Percentiles rank a stretch among this genome's conserved stretches.
Evolutionary conservation across 2,797 vertebrate species (phyloP).

Genomic region (Rhynchotus rufescens): DNA sequence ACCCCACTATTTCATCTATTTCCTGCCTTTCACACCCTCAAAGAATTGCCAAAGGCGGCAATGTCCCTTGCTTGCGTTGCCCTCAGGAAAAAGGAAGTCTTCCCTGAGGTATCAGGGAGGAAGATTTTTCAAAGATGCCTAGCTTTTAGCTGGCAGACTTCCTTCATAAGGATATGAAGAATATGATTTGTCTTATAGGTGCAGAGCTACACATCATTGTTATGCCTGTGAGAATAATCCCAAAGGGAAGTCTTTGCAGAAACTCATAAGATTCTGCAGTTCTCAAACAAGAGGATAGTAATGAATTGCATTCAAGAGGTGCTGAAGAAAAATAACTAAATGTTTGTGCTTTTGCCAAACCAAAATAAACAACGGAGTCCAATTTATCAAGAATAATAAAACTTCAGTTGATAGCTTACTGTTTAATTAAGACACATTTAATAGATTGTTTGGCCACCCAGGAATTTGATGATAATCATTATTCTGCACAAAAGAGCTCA

Average conservation of each 20-base stretch:
- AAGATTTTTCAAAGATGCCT: neutral
- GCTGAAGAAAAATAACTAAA: neutral
- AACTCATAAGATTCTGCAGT: neutral
- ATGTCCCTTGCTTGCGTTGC: neutral
- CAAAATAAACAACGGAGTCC: neutral
- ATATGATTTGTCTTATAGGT: neutral
- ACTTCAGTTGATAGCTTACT: neutral
- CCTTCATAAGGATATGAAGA: constrained; percentile 7
- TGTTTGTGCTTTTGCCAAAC: neutral
- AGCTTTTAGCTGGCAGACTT: neutral
- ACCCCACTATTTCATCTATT: neutral
- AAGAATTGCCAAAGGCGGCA: neutral
- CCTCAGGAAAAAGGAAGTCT: neutral
- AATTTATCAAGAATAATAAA: neutral
- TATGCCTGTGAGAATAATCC: neutral
- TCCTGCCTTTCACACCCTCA: neutral
- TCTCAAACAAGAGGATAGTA: neutral
- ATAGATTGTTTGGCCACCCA: neutral
- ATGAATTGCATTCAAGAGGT: neutral
- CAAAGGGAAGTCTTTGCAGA: neutral
- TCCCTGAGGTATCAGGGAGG: neutral
- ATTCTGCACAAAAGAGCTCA: neutral
- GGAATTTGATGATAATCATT: neutral
- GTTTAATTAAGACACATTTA: neutral
- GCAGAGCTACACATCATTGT: neutral